These are phyloP conservation scores for Asbolus verrucosus DNA, from an alignment of 1,140 invertebrate genomes.

Conservation along the genomic window DNA sequence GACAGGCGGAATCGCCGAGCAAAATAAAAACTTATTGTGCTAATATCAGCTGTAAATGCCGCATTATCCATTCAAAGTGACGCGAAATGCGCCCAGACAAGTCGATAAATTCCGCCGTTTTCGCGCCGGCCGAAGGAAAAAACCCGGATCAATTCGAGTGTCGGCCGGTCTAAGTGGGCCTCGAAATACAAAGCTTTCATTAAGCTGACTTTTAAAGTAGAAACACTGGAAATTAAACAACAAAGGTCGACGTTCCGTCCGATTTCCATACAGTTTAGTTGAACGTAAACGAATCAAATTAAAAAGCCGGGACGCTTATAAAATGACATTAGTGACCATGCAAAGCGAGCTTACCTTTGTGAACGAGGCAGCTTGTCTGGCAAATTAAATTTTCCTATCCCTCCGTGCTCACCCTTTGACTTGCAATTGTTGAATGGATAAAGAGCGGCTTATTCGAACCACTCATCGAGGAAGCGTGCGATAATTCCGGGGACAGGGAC, in stretches of 20 bases:
- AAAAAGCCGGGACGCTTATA: conserved; percentile 44
- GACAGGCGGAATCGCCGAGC: conserved; percentile 24
- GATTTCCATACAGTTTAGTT: conserved; percentile 33
- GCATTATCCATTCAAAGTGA: conserved; percentile 30
- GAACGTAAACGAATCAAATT: conserved; percentile 41
- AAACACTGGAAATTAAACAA: conserved; percentile 42
- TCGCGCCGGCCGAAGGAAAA: conserved; percentile 21
- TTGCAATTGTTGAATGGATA: conserved; percentile 41
- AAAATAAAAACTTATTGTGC: conserved; percentile 36
- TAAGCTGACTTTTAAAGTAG: conserved; percentile 38
- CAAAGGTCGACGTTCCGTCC: conserved; percentile 41
- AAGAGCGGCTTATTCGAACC: conserved; percentile 23
- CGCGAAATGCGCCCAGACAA: neutral
- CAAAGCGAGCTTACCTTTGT: conserved; percentile 43
- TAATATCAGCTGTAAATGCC: conserved; percentile 34
- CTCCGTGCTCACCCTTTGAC: conserved; percentile 32
- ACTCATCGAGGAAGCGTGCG: conserved; percentile 28
- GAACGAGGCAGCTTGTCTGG: conserved; percentile 40
- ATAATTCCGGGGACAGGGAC: conserved; percentile 1
- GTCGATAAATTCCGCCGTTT: conserved; percentile 4
- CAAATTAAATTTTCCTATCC: conserved; percentile 43
- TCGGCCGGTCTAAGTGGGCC: conserved; percentile 1
- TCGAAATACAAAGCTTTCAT: conserved; percentile 28
- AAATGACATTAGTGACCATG: conserved; percentile 45
- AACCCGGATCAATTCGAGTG: neutral